Evolutionary conservation across 2,888 invertebrate genomes (phyloP), one percentile per base, ranked within the genome.

Genomic region (Malacosoma neustria): DNA sequence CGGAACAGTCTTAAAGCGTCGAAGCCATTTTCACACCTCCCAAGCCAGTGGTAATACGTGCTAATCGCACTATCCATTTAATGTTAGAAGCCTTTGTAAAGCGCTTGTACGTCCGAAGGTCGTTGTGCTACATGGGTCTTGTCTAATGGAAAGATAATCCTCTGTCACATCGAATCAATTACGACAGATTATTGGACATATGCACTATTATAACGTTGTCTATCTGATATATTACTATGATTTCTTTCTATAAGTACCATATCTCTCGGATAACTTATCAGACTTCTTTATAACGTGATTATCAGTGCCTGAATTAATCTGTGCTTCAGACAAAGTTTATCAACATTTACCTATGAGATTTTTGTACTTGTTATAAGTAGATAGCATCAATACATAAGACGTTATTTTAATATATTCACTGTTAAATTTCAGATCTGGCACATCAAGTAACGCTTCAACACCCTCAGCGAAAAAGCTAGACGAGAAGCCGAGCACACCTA

Each of bases 401-500:
- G n/a, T n/a, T n/a, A n/a, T n/a, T n/a, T n/a, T n/a, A n/a, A n/a
- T n/a, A n/a, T n/a, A n/a, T n/a, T n/a, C n/a, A n/a, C n/a, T n/a
- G 5, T 22, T 32, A 36, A 40, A 47, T 61, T 63, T 35, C 43
- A 87, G 94, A 60, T 95, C 95, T 51, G 95, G 95, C 33, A 94
- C 94, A 29, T 95, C 95, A 42, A 95, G 95, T 58, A 95, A 95
- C 69, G 94, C 94, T n/a, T 94, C 94, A 54, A 95, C 95, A 22
- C 94, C 95, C 1, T 95, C 95, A 41, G 93, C 93, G 46, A 94
- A 94, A 72, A 94, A 94, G 72, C 82, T 93, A 72, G 93, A 93
- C 70, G 96, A 96, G 60, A 96, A 96, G 73, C 94, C 96, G 6
- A 91, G 93, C 45, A 96, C 97, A 14, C 96, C 96, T 3, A 95